A percentile compares a stretch with the other conserved stretches of the same genome.
Conservation (phyloP, 2,797 vertebrate genomes). For the Muscicapa comitata region DNA sequence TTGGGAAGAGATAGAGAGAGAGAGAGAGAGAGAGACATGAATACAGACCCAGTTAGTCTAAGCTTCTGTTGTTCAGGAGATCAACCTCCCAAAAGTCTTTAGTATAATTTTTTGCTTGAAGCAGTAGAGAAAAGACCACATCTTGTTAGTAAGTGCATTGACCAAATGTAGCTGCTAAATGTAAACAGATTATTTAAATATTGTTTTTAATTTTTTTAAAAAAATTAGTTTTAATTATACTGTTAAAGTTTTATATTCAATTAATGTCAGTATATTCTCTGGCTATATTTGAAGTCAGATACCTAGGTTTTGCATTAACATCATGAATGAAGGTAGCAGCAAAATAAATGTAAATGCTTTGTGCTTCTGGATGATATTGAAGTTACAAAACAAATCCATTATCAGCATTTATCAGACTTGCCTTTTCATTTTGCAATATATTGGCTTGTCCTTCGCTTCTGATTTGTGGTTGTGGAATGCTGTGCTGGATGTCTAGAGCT, state of each 20-base stretch:
- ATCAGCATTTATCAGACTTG: background rate
- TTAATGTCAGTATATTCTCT: background rate
- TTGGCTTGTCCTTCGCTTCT: background rate
- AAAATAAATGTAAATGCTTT: background rate
- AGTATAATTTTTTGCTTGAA: background rate
- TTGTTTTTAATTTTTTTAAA: background rate
- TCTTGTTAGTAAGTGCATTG: background rate
- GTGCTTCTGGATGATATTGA: background rate
- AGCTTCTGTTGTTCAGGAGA: background rate
- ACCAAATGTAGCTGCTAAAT: background rate
- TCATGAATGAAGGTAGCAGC: background rate
- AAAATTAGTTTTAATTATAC: background rate
- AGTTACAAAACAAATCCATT: constrained; percentile 1
- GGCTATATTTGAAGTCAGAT: background rate
- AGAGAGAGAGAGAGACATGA: background rate
- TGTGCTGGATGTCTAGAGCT: background rate
- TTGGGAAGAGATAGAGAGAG: background rate
- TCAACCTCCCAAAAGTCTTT: background rate
- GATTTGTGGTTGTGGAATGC: background rate
- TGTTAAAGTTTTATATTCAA: background rate
- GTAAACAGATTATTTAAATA: background rate
- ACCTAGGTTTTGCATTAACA: background rate
- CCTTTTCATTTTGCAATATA: background rate
- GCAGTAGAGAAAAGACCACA: background rate
- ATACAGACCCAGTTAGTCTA: background rate